Percentiles rank a stretch among this genome's conserved stretches.
Conservation (phyloP, 2,888 invertebrate species). For the Limnephilus rhombicus region DNA sequence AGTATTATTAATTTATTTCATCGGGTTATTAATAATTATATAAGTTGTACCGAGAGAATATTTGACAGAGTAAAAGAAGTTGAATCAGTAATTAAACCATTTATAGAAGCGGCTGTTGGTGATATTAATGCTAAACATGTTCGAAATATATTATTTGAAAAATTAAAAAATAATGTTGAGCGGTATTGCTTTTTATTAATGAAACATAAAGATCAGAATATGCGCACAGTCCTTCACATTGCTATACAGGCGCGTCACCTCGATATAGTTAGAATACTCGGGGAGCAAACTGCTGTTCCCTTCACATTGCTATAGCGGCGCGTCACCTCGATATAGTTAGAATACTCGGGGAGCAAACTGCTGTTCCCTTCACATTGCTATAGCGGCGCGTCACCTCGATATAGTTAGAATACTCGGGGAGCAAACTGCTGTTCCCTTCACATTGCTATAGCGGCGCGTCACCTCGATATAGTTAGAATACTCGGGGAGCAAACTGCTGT, state of each 20-base stretch:
- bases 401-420: not conserved
- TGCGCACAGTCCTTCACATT: not conserved
- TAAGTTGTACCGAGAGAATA: not conserved
- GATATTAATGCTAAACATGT: not conserved
- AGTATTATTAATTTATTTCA: too few relatives aligned
- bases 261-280: not conserved
- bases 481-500: not conserved
- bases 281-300: not conserved
- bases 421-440: not conserved
- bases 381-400: not conserved
- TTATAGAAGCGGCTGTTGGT: too few relatives aligned
- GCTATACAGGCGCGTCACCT: not conserved
- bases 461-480: not conserved
- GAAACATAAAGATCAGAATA: not conserved
- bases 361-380: not conserved
- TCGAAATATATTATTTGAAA: not conserved
- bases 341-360: not conserved
- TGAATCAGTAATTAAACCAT: too few relatives aligned
- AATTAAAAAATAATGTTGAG: not conserved
- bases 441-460: not conserved
- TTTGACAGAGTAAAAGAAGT: not conserved
- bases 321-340: not conserved
- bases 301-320: not conserved
- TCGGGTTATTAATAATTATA: too few relatives aligned
- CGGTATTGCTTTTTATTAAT: not conserved